Base-by-base conservation (phyloP, 2,888 invertebrate genomes). In the Macroteleia sp. region DNA sequence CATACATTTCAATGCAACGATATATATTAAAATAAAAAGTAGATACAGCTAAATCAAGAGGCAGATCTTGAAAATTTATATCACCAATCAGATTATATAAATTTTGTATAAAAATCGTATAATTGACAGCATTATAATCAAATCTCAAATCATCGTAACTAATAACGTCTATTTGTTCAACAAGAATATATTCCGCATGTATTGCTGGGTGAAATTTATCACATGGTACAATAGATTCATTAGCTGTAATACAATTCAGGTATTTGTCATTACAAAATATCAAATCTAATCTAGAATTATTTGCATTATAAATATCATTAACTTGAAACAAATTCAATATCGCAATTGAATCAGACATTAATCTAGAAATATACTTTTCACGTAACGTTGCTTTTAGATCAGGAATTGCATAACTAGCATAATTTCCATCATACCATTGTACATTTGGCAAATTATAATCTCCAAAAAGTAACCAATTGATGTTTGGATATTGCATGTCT, bases 321-420 rank as follows among this genome's bases (percentile, higher is more conserved):
- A 52, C 14, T 54, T 64, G 64, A 54, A 34, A 52, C 12, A 42
- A 25, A 9, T 54, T 66, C n/a, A 62, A 28, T 5, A 48, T 39
- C 12, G 12, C 25, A 19, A 66, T 28, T 12, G 44, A 36, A 28
- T 36, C 25, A 1, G 19, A 14, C 39, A 67, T 20, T 14, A 14
- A 30, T n/a, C 20, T 36, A 0, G 46, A 12, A 14, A 22, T 1
- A 1, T 3, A 46, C 25, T 10, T 46, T 22, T 39, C 19, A 25
- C 3, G 25, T 5, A 25, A 6, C 3, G 25, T 25, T 25, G 6
- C 6, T 25, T 25, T 25, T 25, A 5, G 25, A 6, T 25, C 6
- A 25, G 6, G 6, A 25, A 6, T 25, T 6, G 25, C 6, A 25
- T 25, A 25, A 5, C 6, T 25, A 25, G 25, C 3, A 25, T 6